Base-by-base conservation (phyloP, 2,888 invertebrate genomes). In the Ophion costatus region DNA sequence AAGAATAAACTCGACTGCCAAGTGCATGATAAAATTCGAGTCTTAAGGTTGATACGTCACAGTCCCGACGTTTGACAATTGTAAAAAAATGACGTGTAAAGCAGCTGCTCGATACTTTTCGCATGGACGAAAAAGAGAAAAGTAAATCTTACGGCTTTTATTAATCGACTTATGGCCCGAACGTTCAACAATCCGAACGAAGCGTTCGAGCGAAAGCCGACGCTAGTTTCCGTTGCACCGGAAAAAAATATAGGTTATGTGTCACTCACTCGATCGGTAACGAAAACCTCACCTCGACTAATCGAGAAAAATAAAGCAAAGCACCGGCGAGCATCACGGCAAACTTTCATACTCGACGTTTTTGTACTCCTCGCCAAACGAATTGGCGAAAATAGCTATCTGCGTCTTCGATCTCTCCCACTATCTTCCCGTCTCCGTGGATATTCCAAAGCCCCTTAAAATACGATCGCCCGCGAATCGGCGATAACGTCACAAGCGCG, bases 211-310 rank as follows among this genome's bases (percentile, higher is more conserved):
- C 29, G 14, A 57, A 71, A 24, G 24, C 14, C 45, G 45, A 45
- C 17, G 69, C 24, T 56, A 7, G 11, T 24, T 5, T 57, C 33
- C 33, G 33, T 57, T 10, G 70, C 17, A 56, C 51, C 33, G n/a
- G n/a, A 56, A 70, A 57, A 70, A 33, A 59, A 56, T 29, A 71
- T 57, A 71, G 70, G 70, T 71, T 56, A 71, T 71, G 70, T 71
- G 56, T 33, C 70, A 57, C 70, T 71, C 57, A 57, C 70, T 71
- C 70, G 11, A 57, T 57, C 57, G 70, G 70, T 57, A 57, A 71
- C 51, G n/a, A n/a, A 33, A 71, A 71, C 57, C 24, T 71, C n/a
- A n/a, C 24, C 56, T 33, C 70, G 20, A 69, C 17, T 9, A 51
- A 69, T 2, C 45, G 11, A 45, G 0, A 29, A 69, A 51, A 51